Base-by-base conservation (phyloP, 2,113 vertebrate species). In the Pygoscelis antarcticus region DNA sequence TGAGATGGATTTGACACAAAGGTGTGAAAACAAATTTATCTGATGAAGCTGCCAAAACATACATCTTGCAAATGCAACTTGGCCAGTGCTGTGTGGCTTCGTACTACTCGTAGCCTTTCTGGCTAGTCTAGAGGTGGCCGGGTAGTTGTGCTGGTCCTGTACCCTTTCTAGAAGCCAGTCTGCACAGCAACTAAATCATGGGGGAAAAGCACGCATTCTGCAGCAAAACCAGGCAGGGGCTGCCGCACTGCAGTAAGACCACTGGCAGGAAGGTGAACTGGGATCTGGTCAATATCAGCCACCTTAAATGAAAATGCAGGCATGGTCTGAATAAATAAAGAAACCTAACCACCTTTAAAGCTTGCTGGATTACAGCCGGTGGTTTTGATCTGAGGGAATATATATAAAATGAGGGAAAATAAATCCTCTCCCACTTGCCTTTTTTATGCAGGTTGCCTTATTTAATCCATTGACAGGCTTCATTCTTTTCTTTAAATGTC, bases 131-230 rank as follows among this genome's bases (percentile, higher is more conserved):
- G 54, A 95, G 44, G 13, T 65, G 26, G 3, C 21, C 2, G 0
- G 20, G 27, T 70, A 74, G 17, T 32, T 92, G 19, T 52, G 23
- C 26, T 90, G n/a, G 10, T 81, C 38, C 36, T 75, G 25, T 38
- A 52, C 18, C 32, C 60, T 90, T 86, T 68, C 27, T 76, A 44
- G 40, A 90, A 93, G 25, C 30, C 44, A 51, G 25, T 30, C 49
- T 62, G 44, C 27, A 30, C 25, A 61, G 30, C 32, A 51, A 9
- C 15, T 54, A n/a, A 54, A 70, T 27, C 2, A 9, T 42, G 25
- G 36, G 18, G n/a, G 5, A 4, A 82, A 77, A 78, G 9, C 36
- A 55, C 0, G 0, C 16, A 15, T 61, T 54, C 27, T 5, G 2
- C 19, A 68, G 55, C 21, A 75, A 78, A 94, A 78, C 10, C 6